These are phyloP conservation scores for Camarhynchus parvulus DNA, from an alignment of 2,113 vertebrate species.

Conservation along the genomic window DNA sequence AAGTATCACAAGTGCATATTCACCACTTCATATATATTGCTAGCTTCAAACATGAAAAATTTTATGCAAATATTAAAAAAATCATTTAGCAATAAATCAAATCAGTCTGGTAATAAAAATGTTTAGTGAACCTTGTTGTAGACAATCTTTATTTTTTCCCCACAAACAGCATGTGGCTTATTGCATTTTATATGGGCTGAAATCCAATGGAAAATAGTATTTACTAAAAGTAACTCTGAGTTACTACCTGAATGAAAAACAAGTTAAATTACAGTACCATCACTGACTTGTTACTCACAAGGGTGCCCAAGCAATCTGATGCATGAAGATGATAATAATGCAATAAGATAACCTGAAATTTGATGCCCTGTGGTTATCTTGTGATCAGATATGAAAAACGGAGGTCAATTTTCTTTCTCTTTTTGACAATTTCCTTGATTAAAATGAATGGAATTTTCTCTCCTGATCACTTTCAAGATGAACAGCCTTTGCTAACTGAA, in stretches of 20 bases:
- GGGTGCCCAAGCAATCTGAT: background rate
- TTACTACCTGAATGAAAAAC: background rate
- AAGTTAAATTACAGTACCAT: background rate
- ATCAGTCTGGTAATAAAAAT: background rate
- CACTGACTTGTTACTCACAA: background rate
- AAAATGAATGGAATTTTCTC: constrained; percentile 28
- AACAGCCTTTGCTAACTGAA: background rate
- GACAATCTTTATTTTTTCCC: background rate
- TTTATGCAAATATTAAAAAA: background rate
- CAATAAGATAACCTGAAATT: background rate
- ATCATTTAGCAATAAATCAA: background rate
- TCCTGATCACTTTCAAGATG: background rate
- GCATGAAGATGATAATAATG: background rate
- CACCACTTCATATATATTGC: background rate
- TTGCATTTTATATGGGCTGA: background rate
- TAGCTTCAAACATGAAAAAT: background rate
- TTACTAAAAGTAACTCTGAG: background rate
- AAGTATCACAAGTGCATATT: background rate
- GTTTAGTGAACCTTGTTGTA: background rate
- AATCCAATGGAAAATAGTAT: background rate
- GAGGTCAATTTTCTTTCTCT: background rate
- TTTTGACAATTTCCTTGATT: constrained; percentile 13
- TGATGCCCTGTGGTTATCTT: background rate
- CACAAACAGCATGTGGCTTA: background rate
- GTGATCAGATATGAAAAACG: background rate